phyloP scores from a whole-genome alignment of 1,140 invertebrate genomes.

The Drosophila nasuta region DNA sequence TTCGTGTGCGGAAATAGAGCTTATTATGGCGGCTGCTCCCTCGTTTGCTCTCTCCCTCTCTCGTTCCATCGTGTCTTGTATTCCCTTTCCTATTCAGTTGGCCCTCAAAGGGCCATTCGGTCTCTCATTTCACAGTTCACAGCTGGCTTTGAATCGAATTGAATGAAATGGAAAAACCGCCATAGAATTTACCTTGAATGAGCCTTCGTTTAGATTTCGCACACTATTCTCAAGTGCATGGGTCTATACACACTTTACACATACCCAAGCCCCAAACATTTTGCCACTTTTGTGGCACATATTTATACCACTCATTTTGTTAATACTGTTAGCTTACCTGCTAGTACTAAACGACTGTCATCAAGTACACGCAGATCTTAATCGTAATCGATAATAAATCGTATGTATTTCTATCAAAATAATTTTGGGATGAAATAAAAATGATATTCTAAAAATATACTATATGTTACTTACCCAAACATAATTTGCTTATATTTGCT shows the following conservation, averaged over 20 bases:
- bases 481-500: no score
- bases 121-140: slow-evolving; percentile 69
- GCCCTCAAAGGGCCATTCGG: slow-evolving; percentile 47
- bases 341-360: background rate
- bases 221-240: slow-evolving; percentile 66
- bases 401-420: background rate
- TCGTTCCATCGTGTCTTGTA: background rate
- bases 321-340: slow-evolving; percentile 13
- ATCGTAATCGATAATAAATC: slow-evolving; percentile 29
- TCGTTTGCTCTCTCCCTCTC: background rate
- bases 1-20: slow-evolving; percentile 66
- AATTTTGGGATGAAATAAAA: no score
- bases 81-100: slow-evolving; percentile 33
- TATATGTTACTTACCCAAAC: no score
- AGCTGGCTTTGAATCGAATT: slow-evolving; percentile 76
- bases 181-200: slow-evolving; percentile 68
- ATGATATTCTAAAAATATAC: no score
- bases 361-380: slow-evolving; percentile 23
- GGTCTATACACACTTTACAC: slow-evolving; percentile 26
- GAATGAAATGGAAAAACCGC: slow-evolving; percentile 68
- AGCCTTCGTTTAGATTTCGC: slow-evolving; percentile 66
- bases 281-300: slow-evolving; percentile 47
- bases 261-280: slow-evolving; percentile 35
- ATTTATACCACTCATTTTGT: slow-evolving; percentile 42
- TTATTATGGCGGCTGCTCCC: slow-evolving; percentile 57